These are phyloP conservation scores for Tychaedon coryphoeus DNA, from an alignment of 2,113 vertebrate genomes.

Conservation along the genomic window DNA sequence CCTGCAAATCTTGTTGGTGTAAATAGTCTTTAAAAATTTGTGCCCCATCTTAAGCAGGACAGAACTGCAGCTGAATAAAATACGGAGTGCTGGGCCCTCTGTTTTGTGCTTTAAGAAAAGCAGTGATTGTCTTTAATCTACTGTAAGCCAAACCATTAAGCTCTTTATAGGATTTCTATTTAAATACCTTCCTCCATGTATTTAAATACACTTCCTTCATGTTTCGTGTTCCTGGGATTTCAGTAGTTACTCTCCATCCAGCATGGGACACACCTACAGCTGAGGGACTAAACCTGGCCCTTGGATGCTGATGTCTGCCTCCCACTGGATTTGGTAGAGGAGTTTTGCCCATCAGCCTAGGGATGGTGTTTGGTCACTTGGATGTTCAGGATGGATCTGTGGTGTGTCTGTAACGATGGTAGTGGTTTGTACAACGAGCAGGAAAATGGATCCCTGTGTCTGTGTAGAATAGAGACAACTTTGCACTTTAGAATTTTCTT, in stretches of 20 bases:
- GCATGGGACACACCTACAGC: not conserved
- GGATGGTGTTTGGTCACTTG: not conserved
- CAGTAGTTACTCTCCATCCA: not conserved
- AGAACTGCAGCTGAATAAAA: not conserved
- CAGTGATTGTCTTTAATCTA: not conserved
- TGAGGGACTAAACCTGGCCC: not conserved
- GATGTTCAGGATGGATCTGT: not conserved
- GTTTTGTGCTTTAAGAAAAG: conserved; percentile 4
- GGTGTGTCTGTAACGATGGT: not conserved
- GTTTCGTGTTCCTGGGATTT: not conserved
- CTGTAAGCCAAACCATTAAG: not conserved
- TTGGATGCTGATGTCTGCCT: not conserved
- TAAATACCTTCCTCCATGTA: not conserved
- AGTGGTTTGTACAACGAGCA: not conserved
- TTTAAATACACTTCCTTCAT: not conserved
- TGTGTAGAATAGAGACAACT: not conserved
- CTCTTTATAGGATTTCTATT: not conserved
- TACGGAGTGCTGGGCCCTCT: not conserved
- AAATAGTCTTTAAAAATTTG: conserved; percentile 33
- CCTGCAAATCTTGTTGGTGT: not conserved
- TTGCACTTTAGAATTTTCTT: conserved; percentile 11
- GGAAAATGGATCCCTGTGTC: not conserved
- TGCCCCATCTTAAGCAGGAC: not conserved
- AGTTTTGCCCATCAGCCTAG: not conserved
- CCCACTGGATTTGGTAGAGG: not conserved